Base-by-base conservation (phyloP, 2,888 invertebrate species). In the Masnerella sp. region DNA sequence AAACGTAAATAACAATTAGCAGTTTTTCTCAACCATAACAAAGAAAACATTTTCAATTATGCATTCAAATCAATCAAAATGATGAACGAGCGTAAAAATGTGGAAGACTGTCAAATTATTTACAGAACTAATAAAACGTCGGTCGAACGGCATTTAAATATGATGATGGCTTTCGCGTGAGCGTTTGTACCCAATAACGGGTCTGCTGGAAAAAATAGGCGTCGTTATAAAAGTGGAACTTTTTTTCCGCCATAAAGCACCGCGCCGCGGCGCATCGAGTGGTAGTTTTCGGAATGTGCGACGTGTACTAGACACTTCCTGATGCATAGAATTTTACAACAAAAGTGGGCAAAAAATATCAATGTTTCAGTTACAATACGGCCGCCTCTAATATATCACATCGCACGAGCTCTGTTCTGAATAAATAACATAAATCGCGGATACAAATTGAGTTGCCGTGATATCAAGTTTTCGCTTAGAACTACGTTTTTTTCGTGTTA, bases 301-400 rank as follows among this genome's bases (percentile, higher is more conserved):
- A 64, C 40, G 51, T 51, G 49, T n/a, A 42, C 62, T 42, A 70
- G 56, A 64, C 59, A 64, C 58, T 65, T 59, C 40, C 49, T 52
- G 71, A 71, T 72, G 65, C 72, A 72, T 72, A 61, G 65, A 65
- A 65, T 72, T 72, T 65, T 52, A 54, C 72, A 72, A 59, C 30
- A 47, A 62, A 64, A 56, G 42, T 36, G 64, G n/a, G 18, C 28
- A 43, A 64, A 54, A 62, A 70, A 51, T 45, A 54, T 65, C 65
- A 72, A 45, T 54, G 61, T 65, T 72, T 59, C 54, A 59, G 65
- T 59, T 65, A 65, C 72, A 59, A 72, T 72, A 45, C 72, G 38
- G 32, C 59, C 43, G 59, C 20, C 36, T 43, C 43, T 51, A 58
- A 58, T 64, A 58, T 42, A 62, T 61, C 51, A 68, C 45, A 59